Conservation (phyloP, 2,797 vertebrate genomes). For the Buphagus erythrorhynchus region DNA sequence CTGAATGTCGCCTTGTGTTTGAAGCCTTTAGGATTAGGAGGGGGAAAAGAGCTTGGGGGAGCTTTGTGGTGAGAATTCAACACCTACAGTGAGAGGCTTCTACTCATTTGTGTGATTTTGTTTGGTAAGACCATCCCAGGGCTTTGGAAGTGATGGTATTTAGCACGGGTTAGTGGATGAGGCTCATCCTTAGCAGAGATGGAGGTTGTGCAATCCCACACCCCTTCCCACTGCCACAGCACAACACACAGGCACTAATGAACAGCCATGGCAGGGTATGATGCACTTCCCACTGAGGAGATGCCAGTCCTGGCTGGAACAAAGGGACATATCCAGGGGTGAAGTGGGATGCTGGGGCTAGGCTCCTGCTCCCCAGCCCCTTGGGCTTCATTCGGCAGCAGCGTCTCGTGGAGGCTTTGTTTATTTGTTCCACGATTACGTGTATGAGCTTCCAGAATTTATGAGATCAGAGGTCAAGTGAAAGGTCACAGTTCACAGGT, state of each 20-base stretch:
- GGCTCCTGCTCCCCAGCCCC: slow-evolving; percentile 30
- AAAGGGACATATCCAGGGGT: not conserved
- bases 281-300: not conserved
- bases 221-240: not conserved
- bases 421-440: slow-evolving; percentile 78
- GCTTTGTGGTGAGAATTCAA: not conserved
- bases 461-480: slow-evolving; percentile 79
- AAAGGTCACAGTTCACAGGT: slow-evolving; percentile 79
- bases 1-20: fast-evolving
- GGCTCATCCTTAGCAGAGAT: not conserved
- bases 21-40: not conserved
- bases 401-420: slow-evolving; percentile 66
- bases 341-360: not conserved
- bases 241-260: not conserved
- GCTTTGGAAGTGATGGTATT: not conserved
- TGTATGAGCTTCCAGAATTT: slow-evolving; percentile 80
- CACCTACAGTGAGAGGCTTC: not conserved
- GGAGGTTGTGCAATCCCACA: not conserved
- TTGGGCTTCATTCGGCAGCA: slow-evolving; percentile 60
- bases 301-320: not conserved
- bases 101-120: not conserved
- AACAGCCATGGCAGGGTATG: not conserved
- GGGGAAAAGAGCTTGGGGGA: not conserved
- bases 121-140: not conserved
- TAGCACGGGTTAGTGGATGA: fast-evolving